A percentile compares a stretch with the other conserved stretches of the same genome.
Evolutionary conservation across 35 echinoderm and acorn worm genomes (phyloP).

Genomic region (Strongylocentrotus purpuratus): DNA sequence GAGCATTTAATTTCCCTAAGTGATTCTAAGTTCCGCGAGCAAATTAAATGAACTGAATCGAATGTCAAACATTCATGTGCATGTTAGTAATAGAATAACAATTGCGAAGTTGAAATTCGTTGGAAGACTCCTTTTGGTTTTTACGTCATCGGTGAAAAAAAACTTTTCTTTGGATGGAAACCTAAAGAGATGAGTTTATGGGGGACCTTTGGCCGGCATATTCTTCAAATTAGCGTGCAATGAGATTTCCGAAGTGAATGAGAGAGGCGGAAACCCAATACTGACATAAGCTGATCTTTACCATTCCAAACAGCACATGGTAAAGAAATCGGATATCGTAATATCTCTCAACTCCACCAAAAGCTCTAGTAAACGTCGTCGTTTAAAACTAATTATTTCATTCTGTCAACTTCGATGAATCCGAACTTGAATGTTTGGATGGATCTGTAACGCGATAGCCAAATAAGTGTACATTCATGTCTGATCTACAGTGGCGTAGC

Average conservation of each 20-base stretch:
- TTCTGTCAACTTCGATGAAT: background rate
- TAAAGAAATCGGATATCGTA: background rate
- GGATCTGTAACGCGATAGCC: background rate
- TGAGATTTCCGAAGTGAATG: constrained; percentile 4
- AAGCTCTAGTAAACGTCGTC: background rate
- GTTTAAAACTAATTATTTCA: constrained; percentile 14
- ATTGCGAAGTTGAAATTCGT: background rate
- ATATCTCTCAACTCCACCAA: background rate
- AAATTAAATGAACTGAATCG: too few species aligned
- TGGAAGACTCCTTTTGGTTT: background rate
- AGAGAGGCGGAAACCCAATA: background rate
- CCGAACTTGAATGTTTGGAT: background rate
- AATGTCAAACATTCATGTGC: background rate
- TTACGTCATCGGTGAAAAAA: background rate
- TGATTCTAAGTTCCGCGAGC: too few species aligned
- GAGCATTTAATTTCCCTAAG: too few species aligned
- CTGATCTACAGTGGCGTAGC: background rate
- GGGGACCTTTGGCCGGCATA: background rate
- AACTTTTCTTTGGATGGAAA: background rate
- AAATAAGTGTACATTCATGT: background rate
- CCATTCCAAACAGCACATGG: background rate
- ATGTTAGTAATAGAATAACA: background rate
- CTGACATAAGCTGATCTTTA: background rate
- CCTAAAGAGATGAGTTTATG: background rate
- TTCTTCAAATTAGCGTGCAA: constrained; percentile 11